Base-by-base conservation (phyloP, 2,797 vertebrate genomes). In the Clarias platycephalus region DNA sequence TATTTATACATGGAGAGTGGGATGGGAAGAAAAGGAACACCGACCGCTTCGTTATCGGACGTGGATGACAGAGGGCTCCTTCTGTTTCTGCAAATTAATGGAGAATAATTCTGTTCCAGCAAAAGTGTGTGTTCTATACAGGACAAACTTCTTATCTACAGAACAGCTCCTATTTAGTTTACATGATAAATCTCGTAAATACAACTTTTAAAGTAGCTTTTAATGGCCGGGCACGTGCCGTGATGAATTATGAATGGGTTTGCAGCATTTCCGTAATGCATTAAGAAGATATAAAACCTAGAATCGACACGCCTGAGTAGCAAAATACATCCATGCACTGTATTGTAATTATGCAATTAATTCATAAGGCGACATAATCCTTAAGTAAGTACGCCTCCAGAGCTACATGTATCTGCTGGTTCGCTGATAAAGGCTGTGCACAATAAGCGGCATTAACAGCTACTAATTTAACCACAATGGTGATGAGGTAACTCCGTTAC, bases 1-100 rank as follows among this genome's bases (percentile, higher is more conserved):
- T 90, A 91, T 90, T 90, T 87, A 90, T 87, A 89, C 86, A 89
- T 62, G 60, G 72, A 84, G 87, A 84, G 82, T 40, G 68, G 86
- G 85, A 40, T 9, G 75, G 83, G 53, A 82, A 49, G 62, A 13
- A 66, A 82, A 60, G 71, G 63, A 89, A 83, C 28, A n/a, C 81
- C 79, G 83, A 20, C 78, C 72, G 49, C 72, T 81, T 71, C 20
- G 86, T 87, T 89, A 89, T 91, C 86, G 77, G 85, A 84, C 18
- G 44, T 4, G 66, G 86, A 81, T 82, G 86, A 86, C 85, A 86
- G 78, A 72, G 84, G 53, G 71, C 85, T 87, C 80, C 86, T 87
- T 89, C 83, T 89, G 85, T 89, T 86, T 88, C 86, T 70, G 83
- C 12, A 60, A 85, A 72, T 84, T 74, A 89, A 87, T 72, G 83